A percentile compares a stretch with the other conserved stretches of the same genome.
Conservation (phyloP, 2,797 vertebrate genomes). For the Carcharodon carcharias region DNA sequence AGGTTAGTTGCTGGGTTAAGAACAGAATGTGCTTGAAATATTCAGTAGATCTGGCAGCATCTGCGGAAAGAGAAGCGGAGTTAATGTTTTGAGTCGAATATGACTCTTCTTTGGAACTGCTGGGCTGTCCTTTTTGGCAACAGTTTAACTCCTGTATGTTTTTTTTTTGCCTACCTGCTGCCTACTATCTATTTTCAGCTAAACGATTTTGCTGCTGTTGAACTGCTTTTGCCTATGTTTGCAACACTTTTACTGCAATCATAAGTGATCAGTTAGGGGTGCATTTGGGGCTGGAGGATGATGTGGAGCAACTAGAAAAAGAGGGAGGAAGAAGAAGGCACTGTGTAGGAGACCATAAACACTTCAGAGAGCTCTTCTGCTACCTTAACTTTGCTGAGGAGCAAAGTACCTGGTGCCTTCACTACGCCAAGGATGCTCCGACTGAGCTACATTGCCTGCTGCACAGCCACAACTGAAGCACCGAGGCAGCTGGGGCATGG, state of each 20-base stretch:
- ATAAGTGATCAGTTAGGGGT: neutral
- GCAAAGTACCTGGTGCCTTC: neutral
- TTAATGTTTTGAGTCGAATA: too few species aligned
- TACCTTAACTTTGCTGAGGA: neutral
- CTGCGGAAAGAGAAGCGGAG: too few species aligned
- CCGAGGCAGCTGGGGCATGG: neutral
- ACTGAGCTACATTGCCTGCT: neutral
- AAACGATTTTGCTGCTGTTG: neutral
- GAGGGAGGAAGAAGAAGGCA: neutral
- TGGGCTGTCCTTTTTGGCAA: neutral
- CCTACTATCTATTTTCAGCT: neutral
- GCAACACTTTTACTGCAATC: neutral
- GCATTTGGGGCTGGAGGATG: neutral
- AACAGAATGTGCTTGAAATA: too few species aligned
- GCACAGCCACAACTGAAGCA: neutral
- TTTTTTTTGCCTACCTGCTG: neutral
- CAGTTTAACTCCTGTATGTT: neutral
- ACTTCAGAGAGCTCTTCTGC: neutral
- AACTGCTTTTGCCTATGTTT: neutral
- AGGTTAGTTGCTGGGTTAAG: neutral
- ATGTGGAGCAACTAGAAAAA: neutral
- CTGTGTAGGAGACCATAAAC: neutral
- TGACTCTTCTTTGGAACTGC: too few species aligned
- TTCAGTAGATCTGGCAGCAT: too few species aligned
- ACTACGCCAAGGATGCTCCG: neutral